Percentiles rank a stretch among this genome's conserved stretches.
Evolutionary conservation across 2,888 invertebrate genomes (phyloP).

Genomic region (Salticus scenicus): DNA sequence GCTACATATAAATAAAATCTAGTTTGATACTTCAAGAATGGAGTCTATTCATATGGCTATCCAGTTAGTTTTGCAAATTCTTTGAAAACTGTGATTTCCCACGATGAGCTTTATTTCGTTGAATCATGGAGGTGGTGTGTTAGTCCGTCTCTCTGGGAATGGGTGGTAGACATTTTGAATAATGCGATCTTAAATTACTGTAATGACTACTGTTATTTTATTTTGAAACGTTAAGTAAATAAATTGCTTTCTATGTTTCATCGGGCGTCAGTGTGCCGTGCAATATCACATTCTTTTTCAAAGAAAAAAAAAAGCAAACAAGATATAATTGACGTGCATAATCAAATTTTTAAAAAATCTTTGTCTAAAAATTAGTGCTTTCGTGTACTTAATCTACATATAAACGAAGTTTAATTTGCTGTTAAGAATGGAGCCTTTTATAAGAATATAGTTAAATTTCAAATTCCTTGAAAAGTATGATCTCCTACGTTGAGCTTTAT

Average conservation of each 20-base stretch:
- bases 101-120: slow-evolving; percentile 5
- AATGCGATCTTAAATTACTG: not conserved
- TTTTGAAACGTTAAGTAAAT: no score
- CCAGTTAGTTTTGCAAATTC: not conserved
- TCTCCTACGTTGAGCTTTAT: slow-evolving; percentile 27
- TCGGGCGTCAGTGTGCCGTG: no score
- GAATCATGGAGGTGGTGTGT: not conserved
- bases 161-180: slow-evolving; percentile 11
- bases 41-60: slow-evolving; percentile 26
- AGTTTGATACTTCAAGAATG: not conserved
- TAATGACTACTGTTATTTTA: not conserved
- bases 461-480: slow-evolving; percentile 2
- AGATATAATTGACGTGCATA: no score
- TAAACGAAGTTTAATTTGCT: not conserved
- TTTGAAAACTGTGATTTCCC: slow-evolving; percentile 26
- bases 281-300: no score
- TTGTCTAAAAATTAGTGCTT: not conserved
- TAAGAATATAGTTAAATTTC: not conserved
- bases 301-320: no score
- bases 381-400: not conserved
- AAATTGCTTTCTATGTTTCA: no score
- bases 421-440: slow-evolving; percentile 26
- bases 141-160: not conserved
- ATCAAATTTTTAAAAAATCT: no score
- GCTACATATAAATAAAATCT: not conserved